phyloP scores from a whole-genome alignment of 2,113 vertebrate genomes.

The Limanda limanda region DNA sequence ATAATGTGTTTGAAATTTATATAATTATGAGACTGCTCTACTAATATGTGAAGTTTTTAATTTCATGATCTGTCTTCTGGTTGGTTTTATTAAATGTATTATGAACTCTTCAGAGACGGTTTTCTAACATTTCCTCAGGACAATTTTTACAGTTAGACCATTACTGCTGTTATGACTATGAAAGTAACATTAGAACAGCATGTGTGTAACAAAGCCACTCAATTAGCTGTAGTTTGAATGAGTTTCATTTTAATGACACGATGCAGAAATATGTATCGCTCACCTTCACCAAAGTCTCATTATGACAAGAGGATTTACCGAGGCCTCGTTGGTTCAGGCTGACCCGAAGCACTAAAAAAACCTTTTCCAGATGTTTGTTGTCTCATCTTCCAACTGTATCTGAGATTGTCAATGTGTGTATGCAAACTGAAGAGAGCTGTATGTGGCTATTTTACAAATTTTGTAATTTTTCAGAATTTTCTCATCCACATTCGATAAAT shows the following conservation, averaged over 20 bases:
- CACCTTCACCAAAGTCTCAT: background rate
- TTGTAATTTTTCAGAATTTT: background rate
- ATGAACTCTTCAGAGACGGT: background rate
- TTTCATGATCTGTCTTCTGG: background rate
- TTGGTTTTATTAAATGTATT: conserved; percentile 4
- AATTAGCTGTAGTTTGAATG: background rate
- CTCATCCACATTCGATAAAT: background rate
- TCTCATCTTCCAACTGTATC: conserved; percentile 3
- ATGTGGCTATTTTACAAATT: background rate
- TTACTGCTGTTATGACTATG: background rate
- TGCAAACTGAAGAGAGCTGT: background rate
- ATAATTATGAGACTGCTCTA: conserved; percentile 10
- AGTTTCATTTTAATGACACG: background rate
- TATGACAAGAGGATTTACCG: conserved; percentile 5
- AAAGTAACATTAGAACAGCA: background rate
- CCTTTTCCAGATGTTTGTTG: conserved; percentile 31
- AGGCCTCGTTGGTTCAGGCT: background rate
- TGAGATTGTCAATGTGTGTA: background rate
- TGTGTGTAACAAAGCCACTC: background rate
- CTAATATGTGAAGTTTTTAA: conserved; percentile 18
- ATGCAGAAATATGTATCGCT: background rate
- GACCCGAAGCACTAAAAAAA: conserved; percentile 30
- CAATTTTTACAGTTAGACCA: background rate
- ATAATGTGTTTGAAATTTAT: conserved; percentile 12
- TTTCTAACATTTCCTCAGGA: background rate